phyloP scores from a whole-genome alignment of 2,113 vertebrate species.

The Perca flavescens region DNA sequence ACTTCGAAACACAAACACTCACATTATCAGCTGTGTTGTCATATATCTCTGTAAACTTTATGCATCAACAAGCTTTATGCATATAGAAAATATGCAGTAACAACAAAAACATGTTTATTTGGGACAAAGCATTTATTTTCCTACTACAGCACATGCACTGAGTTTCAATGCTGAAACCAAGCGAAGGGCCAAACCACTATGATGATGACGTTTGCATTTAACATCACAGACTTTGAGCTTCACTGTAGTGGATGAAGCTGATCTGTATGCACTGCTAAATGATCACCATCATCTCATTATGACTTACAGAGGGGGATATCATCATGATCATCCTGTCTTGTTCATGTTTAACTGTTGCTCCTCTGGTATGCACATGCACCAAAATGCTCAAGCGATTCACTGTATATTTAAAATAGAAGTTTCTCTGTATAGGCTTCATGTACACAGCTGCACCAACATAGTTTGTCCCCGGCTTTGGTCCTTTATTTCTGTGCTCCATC shows the following conservation, averaged over 20 bases:
- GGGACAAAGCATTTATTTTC: conserved; percentile 75
- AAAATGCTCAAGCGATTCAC: conserved; percentile 25
- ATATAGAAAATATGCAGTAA: conserved; percentile 68
- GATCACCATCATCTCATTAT: conserved; percentile 7
- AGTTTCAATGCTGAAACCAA: conserved; percentile 64
- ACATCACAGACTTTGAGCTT: conserved; percentile 34
- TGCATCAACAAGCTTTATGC: conserved; percentile 68
- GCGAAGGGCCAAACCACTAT: conserved; percentile 69
- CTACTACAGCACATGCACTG: conserved; percentile 71
- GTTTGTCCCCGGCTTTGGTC: conserved; percentile 19
- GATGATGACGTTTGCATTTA: conserved; percentile 41
- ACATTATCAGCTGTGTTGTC: conserved; percentile 43
- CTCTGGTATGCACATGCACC: conserved; percentile 20
- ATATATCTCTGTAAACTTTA: conserved; percentile 48
- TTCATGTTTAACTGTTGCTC: conserved; percentile 21
- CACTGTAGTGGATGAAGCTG: conserved; percentile 29
- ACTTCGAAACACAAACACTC: conserved; percentile 19
- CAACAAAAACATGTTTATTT: conserved; percentile 50
- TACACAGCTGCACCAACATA: conserved; percentile 35
- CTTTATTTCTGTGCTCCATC: conserved; percentile 52
- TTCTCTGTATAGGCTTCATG: conserved; percentile 32
- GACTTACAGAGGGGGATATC: conserved; percentile 5
- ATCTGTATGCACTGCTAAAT: conserved; percentile 56
- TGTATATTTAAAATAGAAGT: conserved; percentile 16
- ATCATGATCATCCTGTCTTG: conserved; percentile 15